Evolutionary conservation across 2,888 invertebrate species (phyloP).

Genomic region (Ormyrus thymus): DNA sequence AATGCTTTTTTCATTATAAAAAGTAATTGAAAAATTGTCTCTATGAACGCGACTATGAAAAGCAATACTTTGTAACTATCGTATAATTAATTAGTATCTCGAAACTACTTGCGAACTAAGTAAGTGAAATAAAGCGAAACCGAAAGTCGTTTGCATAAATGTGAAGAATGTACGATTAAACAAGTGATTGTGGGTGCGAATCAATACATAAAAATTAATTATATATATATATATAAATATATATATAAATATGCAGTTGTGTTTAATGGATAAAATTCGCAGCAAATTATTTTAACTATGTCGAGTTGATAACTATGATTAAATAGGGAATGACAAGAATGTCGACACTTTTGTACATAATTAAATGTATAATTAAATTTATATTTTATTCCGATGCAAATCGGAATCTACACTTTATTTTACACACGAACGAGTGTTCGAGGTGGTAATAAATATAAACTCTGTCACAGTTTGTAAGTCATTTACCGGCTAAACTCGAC

Average conservation of each 20-base stretch:
- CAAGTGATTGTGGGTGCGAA: conserved; percentile 31
- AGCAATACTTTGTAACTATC: conserved; percentile 85
- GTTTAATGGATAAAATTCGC: conserved; percentile 48
- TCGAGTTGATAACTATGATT: conserved; percentile 26
- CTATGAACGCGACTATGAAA: conserved; percentile 62
- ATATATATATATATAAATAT: conserved; percentile 58
- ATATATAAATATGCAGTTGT: conserved; percentile 54
- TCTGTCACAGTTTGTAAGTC: conserved; percentile 34
- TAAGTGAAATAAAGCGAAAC: conserved; percentile 53
- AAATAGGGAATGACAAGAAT: conserved; percentile 48
- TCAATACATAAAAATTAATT: conserved; percentile 57
- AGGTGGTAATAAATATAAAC: conserved; percentile 38
- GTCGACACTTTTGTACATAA: conserved; percentile 59
- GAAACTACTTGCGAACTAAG: conserved; percentile 57
- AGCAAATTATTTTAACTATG: conserved; percentile 28
- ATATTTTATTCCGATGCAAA: conserved; percentile 47
- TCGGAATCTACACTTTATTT: conserved; percentile 22
- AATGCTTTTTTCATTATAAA: conserved; percentile 10
- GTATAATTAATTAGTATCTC: conserved; percentile 60
- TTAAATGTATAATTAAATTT: conserved; percentile 54
- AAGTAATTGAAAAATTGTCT: conserved; percentile 16
- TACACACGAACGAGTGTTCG: conserved; percentile 26
- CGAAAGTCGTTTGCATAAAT: conserved; percentile 53
- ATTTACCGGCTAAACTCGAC: not conserved
- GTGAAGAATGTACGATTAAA: conserved; percentile 47